Evolutionary conservation across 2,888 invertebrate genomes (phyloP).

Genomic region (Zeuzera pyrina): DNA sequence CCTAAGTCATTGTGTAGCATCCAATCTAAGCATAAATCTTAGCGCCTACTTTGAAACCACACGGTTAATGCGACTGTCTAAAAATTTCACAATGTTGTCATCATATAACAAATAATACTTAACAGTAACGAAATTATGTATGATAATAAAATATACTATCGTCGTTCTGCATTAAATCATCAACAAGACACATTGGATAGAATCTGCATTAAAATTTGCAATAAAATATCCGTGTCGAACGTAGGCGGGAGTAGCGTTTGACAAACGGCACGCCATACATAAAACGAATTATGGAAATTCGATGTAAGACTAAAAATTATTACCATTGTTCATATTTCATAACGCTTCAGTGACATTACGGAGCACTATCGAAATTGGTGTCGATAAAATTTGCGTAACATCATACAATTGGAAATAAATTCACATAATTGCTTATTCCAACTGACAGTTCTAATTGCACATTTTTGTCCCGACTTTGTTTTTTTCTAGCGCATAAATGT

Average conservation of each 20-base stretch:
- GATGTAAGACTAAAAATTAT: constrained; percentile 54
- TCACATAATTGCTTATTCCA: constrained; percentile 43
- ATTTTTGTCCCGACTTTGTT: constrained; percentile 26
- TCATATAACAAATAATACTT: no score
- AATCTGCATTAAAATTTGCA: constrained; percentile 2
- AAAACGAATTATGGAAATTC: constrained; percentile 54
- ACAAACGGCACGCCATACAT: constrained; percentile 39
- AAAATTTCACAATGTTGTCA: no score
- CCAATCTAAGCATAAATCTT: no score
- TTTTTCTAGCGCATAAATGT: constrained; percentile 20
- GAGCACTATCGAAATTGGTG: constrained; percentile 63
- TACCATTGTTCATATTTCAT: constrained; percentile 49
- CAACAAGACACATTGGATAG: constrained; percentile 1
- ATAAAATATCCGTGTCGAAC: constrained; percentile 25
- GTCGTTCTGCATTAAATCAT: constrained; percentile 31
- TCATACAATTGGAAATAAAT: constrained; percentile 56
- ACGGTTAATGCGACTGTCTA: no score
- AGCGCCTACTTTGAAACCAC: no score
- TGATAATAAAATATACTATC: no score
- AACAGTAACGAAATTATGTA: no score
- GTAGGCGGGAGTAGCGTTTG: constrained; percentile 4
- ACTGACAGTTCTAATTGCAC: constrained; percentile 32
- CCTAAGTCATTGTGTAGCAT: no score
- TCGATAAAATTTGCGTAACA: constrained; percentile 56
- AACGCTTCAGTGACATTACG: constrained; percentile 41